Conservation (phyloP, 2,113 vertebrate species). For the Nothobranchius furzeri region DNA sequence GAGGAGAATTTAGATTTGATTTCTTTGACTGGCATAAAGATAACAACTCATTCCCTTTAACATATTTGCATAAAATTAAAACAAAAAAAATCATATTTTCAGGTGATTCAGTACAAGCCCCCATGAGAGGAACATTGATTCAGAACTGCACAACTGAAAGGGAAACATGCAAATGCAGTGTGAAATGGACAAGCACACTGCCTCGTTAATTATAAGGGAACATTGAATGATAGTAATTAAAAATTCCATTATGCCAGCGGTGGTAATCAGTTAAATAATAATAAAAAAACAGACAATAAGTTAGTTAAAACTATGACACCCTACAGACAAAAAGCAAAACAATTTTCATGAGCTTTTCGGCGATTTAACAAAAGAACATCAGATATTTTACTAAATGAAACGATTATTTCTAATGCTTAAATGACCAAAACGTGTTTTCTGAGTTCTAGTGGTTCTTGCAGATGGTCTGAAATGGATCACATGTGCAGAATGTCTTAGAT, state of each 20-base stretch:
- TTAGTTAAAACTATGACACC: constrained; percentile 45
- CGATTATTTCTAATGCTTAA: too few relatives aligned
- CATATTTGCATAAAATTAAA: constrained; percentile 9
- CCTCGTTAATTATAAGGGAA: constrained; percentile 61
- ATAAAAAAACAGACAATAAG: constrained; percentile 28
- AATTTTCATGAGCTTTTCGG: not conserved
- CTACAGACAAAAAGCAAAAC: constrained; percentile 25
- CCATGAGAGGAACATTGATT: constrained; percentile 46
- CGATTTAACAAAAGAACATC: constrained; percentile 3
- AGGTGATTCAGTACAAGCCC: constrained; percentile 30
- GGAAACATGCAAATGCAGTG: constrained; percentile 48
- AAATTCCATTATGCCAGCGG: constrained; percentile 76
- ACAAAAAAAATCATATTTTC: not conserved
- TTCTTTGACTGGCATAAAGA: constrained; percentile 22
- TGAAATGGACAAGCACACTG: constrained; percentile 38
- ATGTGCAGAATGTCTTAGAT: not conserved
- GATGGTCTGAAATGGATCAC: constrained; percentile 47
- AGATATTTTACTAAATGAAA: not conserved
- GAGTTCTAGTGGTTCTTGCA: constrained; percentile 10
- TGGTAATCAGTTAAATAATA: constrained; percentile 69
- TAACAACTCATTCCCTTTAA: not conserved
- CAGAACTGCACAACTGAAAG: constrained; percentile 47
- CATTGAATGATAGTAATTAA: constrained; percentile 75
- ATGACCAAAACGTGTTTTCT: not conserved
- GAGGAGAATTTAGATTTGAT: constrained; percentile 17